phyloP scores from a whole-genome alignment of 2,113 vertebrate species.

The Murina feae region DNA sequence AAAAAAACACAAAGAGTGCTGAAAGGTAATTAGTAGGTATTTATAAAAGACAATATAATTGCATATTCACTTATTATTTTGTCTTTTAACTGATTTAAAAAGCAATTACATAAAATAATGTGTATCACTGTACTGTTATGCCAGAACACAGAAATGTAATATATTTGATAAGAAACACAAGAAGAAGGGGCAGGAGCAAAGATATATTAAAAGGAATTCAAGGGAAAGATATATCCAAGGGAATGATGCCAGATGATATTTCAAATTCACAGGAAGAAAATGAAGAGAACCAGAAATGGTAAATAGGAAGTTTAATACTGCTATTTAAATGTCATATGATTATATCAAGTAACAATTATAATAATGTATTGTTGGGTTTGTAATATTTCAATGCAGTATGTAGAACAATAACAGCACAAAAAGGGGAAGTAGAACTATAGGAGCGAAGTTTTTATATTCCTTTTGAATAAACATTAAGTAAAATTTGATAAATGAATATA shows the following conservation, averaged over 20 bases:
- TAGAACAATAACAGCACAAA: constrained; percentile 1
- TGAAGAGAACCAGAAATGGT: not conserved
- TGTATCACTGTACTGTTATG: not conserved
- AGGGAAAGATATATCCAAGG: not conserved
- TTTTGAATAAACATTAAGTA: constrained; percentile 3
- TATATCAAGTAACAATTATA: not conserved
- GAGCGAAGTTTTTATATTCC: constrained; percentile 24
- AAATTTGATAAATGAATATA: not conserved
- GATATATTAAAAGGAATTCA: not conserved
- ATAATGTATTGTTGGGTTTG: not conserved
- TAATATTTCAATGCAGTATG: not conserved
- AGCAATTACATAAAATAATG: not conserved
- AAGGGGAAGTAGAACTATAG: not conserved
- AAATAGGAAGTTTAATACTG: not conserved
- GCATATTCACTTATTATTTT: not conserved
- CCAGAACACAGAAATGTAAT: not conserved
- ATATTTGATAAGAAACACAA: not conserved
- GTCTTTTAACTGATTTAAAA: not conserved
- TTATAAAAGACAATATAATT: not conserved
- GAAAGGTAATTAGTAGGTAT: constrained; percentile 6
- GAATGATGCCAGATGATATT: not conserved
- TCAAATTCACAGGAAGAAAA: not conserved
- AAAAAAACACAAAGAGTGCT: not conserved
- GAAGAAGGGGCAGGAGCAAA: not conserved
- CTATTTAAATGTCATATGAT: not conserved